phyloP scores from a whole-genome alignment of 2,797 vertebrate genomes.

The Fundulus diaphanus region DNA sequence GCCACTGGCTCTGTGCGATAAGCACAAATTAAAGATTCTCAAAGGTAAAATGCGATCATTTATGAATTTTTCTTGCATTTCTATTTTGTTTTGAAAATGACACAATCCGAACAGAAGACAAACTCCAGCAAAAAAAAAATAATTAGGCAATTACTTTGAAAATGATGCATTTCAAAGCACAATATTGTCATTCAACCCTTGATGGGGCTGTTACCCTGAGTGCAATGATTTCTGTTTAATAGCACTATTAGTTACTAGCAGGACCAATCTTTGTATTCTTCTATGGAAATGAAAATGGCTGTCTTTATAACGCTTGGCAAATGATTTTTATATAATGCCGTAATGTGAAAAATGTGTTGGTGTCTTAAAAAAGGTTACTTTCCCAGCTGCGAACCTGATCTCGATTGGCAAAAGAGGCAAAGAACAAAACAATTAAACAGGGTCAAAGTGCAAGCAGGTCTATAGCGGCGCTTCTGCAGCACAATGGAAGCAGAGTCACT shows the following conservation, averaged over 20 bases:
- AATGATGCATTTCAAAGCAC: slow-evolving; percentile 61
- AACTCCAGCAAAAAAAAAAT: slow-evolving; percentile 38
- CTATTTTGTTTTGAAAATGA: slow-evolving; percentile 22
- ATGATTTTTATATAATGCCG: slow-evolving; percentile 61
- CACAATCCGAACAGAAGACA: slow-evolving; percentile 32
- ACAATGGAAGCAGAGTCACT: slow-evolving; percentile 35
- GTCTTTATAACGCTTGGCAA: slow-evolving; percentile 67
- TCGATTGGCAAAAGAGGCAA: slow-evolving; percentile 39
- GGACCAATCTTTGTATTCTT: slow-evolving; percentile 67
- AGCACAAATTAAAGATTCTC: neutral
- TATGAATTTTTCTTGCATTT: slow-evolving; percentile 13
- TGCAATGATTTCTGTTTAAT: slow-evolving; percentile 71
- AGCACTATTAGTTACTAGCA: slow-evolving; percentile 67
- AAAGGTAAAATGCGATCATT: neutral
- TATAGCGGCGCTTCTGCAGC: slow-evolving; percentile 18
- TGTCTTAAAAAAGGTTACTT: slow-evolving; percentile 51
- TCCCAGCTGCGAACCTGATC: slow-evolving; percentile 55
- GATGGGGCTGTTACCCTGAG: slow-evolving; percentile 63
- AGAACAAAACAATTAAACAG: slow-evolving; percentile 57
- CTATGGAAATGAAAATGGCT: slow-evolving; percentile 67
- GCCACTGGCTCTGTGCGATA: neutral
- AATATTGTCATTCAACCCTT: slow-evolving; percentile 56
- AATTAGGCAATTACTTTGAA: slow-evolving; percentile 42
- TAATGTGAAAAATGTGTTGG: slow-evolving; percentile 53
- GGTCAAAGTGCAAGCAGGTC: slow-evolving; percentile 51